Evolutionary conservation across 2,888 invertebrate genomes (phyloP), one percentile per base, ranked within the genome.

Genomic region (Meteorus colon): DNA sequence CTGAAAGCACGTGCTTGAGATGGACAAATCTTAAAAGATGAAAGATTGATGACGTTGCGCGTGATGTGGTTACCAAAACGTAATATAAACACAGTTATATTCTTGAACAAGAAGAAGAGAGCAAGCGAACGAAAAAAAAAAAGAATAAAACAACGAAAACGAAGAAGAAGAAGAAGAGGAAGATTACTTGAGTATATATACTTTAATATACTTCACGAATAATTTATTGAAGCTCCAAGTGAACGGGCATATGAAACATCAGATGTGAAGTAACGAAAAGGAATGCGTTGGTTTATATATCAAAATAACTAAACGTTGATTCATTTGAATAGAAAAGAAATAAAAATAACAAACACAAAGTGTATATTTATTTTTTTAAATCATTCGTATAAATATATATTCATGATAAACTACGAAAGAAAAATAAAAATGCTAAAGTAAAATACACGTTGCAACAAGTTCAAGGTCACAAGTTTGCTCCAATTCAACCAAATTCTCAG

Each of bases 21-120:
- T 59, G 67, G 74, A 71, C 76, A 74, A 75, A 77, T 77, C 77
- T 77, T 76, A 73, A 73, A 66, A 77, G 80, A 83, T 80, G 78
- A 79, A 84, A 82, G 81, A 83, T 81, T 82, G 83, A 84, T 84
- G 81, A 78, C 75, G 60, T 75, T 60, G 69, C 75, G 69, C 75
- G 72, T 79, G 79, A 67, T 66, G 69, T 65, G 73, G 69, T 69
- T 76, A 74, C 69, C 27, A 69, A 75, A 70, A 67, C 45, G 48
- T 10, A 37, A 67, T 19, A 55, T 19, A 55, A 2, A 8, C 19
- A 55, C 5, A 55, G 5, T 4, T 19, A 55, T 19, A 19, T 55
- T 55, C 5, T 55, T 24, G n/a, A 19, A 4, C 24, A 24, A 8
- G 34, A 72, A 41, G 48, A 62, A 55, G 41, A 29, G 51, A 59